phyloP scores from a whole-genome alignment of 1,140 invertebrate species.

The Aplysia californica region DNA sequence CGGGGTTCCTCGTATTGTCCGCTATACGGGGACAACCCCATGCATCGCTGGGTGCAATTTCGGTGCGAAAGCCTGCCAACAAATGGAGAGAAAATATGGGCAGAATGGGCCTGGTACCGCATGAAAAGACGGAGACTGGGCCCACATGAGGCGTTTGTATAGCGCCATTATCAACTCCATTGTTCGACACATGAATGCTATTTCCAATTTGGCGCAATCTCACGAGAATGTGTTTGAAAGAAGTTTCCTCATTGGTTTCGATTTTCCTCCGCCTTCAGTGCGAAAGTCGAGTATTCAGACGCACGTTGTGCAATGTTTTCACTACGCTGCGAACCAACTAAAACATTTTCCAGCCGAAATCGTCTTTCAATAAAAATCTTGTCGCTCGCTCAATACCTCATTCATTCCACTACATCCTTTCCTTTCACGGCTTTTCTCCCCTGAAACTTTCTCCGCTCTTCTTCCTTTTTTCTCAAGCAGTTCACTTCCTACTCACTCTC shows the following conservation, averaged over 20 bases:
- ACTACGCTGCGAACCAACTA: neutral
- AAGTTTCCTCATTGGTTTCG: slow-evolving; percentile 18
- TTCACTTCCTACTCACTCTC: no score
- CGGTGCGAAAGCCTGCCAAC: neutral
- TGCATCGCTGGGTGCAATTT: slow-evolving; percentile 7
- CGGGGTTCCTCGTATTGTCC: neutral
- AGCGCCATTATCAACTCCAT: slow-evolving; percentile 4
- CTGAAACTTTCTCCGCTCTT: neutral
- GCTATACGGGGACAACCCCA: neutral
- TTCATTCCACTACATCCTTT: slow-evolving; percentile 2
- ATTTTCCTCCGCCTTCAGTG: neutral
- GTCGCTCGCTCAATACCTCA: neutral
- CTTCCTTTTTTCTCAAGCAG: no score
- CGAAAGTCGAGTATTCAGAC: slow-evolving; percentile 16
- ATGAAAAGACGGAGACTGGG: slow-evolving; percentile 2
- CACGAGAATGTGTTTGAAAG: slow-evolving; percentile 1
- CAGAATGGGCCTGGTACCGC: neutral
- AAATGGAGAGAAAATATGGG: slow-evolving; percentile 2
- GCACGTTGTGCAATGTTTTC: slow-evolving; percentile 14
- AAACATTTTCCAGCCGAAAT: slow-evolving; percentile 10
- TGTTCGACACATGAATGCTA: neutral
- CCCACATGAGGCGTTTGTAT: neutral
- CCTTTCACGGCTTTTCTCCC: neutral
- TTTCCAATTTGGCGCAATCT: slow-evolving; percentile 27
- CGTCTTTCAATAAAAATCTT: slow-evolving; percentile 1